Percentiles rank a stretch among this genome's conserved stretches.
Conservation (phyloP, 1,140 invertebrate genomes). For the Drosophila pseudoobscura region DNA sequence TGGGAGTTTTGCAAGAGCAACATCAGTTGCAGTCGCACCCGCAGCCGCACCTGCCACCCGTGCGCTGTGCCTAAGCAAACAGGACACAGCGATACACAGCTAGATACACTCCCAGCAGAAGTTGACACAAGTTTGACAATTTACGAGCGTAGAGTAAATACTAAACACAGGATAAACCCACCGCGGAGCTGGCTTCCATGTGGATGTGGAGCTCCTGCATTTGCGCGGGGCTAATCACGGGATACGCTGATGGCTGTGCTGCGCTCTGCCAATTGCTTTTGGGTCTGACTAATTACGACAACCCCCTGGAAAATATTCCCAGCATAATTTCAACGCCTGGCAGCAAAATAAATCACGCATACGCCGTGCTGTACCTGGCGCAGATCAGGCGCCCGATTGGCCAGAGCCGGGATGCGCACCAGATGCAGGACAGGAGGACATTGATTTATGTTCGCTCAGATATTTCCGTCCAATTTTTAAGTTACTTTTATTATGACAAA, state of each 20-base stretch:
- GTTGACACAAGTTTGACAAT: slow-evolving; percentile 36
- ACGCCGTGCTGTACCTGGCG: slow-evolving; percentile 38
- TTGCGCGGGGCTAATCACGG: slow-evolving; percentile 12
- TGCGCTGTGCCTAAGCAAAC: slow-evolving; percentile 40
- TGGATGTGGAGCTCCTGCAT: not conserved
- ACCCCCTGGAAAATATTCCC: not conserved
- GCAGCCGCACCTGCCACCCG: slow-evolving; percentile 17
- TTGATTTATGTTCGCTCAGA: slow-evolving; percentile 56
- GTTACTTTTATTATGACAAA: slow-evolving; percentile 67
- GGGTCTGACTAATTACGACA: slow-evolving; percentile 3
- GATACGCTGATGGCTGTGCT: no score
- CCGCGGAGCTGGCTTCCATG: not conserved
- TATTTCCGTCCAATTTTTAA: slow-evolving; percentile 55
- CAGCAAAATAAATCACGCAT: slow-evolving; percentile 46
- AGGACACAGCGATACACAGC: slow-evolving; percentile 2
- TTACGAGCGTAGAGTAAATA: slow-evolving; percentile 26
- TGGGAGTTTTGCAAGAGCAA: slow-evolving; percentile 29
- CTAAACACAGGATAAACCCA: slow-evolving; percentile 1
- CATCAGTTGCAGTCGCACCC: slow-evolving; percentile 9
- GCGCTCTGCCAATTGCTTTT: no score
- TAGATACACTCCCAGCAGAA: not conserved
- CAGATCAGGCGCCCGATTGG: no score
- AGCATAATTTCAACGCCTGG: slow-evolving; percentile 13
- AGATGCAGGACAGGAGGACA: slow-evolving; percentile 6
- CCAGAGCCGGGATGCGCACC: no score